These are phyloP conservation scores for Cladopsammia gracilis DNA, from an alignment of 64 coral and sea anemone species.

Conservation along the genomic window DNA sequence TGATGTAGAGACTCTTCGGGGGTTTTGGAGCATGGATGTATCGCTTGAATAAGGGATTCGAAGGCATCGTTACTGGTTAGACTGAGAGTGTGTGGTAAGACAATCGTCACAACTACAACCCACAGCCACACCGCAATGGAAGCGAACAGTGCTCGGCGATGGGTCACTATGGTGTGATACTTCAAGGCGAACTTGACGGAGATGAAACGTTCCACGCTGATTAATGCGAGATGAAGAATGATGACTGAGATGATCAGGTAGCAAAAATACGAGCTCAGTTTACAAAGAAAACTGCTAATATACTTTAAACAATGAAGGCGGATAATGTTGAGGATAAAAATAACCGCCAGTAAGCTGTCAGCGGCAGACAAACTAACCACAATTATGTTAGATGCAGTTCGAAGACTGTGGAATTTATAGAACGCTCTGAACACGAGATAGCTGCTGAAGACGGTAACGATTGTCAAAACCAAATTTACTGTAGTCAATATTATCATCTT, in stretches of 20 bases:
- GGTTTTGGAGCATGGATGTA: background rate
- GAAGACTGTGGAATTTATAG: background rate
- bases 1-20: background rate
- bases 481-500: too few species aligned
- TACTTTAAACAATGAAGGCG: background rate
- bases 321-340: background rate
- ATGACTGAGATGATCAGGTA: background rate
- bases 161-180: constrained; percentile 1
- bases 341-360: constrained; percentile 1
- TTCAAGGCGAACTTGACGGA: background rate
- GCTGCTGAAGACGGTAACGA: background rate
- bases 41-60: background rate
- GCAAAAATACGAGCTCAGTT: background rate
- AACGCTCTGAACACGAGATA: constrained; percentile 1
- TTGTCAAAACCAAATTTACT: background rate
- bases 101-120: background rate
- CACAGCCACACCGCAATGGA: constrained; percentile 3
- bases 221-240: constrained; percentile 14
- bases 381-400: constrained; percentile 41
- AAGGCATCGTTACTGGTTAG: background rate
- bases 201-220: constrained; percentile 23
- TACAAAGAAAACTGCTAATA: background rate
- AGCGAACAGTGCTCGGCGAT: background rate
- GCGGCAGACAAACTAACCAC: constrained; percentile 27
- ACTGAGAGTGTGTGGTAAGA: background rate